Evolutionary conservation across 2,797 vertebrate genomes (phyloP).

Genomic region (Orestias chungarensis): DNA sequence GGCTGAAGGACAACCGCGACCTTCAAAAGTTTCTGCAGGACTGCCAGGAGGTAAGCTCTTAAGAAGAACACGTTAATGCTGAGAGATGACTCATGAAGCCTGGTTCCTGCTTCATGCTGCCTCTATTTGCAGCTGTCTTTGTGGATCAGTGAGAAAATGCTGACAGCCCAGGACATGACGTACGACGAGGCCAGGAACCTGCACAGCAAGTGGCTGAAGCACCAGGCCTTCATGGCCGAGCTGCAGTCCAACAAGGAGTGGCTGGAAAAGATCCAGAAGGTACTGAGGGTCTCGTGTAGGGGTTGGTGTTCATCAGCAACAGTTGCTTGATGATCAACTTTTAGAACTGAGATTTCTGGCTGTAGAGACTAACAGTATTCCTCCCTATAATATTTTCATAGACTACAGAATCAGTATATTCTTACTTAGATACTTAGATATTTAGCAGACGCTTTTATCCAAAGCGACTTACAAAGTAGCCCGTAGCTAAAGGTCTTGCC

Average conservation of each 20-base stretch:
- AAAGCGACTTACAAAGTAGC: too few species aligned
- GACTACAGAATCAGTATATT: neutral
- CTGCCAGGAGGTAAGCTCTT: conserved; percentile 89
- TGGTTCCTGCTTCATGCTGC: neutral
- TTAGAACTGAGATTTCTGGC: too few species aligned
- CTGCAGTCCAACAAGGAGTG: conserved; percentile 97
- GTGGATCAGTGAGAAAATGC: conserved; percentile 99
- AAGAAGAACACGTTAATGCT: neutral
- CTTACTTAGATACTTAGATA: too few species aligned
- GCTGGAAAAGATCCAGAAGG: conserved; percentile 96
- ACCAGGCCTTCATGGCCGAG: conserved; percentile 98
- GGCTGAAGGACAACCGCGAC: conserved; percentile 96
- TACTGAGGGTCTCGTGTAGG: conserved; percentile 44
- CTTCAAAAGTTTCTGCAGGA: conserved; percentile 98
- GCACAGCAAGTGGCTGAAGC: conserved; percentile 98
- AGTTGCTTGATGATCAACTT: neutral
- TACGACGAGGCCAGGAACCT: conserved; percentile 98
- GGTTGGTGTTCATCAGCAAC: too few species aligned
- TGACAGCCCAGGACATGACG: conserved; percentile 97
- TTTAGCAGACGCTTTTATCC: too few species aligned
- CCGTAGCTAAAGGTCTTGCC: too few species aligned
- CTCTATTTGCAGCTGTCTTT: conserved; percentile 84
- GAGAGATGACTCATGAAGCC: neutral
- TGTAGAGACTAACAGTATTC: neutral
- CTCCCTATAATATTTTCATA: neutral